Base-by-base conservation (phyloP, 92 coral and sea anemone genomes). In the Porites cylindrica region DNA sequence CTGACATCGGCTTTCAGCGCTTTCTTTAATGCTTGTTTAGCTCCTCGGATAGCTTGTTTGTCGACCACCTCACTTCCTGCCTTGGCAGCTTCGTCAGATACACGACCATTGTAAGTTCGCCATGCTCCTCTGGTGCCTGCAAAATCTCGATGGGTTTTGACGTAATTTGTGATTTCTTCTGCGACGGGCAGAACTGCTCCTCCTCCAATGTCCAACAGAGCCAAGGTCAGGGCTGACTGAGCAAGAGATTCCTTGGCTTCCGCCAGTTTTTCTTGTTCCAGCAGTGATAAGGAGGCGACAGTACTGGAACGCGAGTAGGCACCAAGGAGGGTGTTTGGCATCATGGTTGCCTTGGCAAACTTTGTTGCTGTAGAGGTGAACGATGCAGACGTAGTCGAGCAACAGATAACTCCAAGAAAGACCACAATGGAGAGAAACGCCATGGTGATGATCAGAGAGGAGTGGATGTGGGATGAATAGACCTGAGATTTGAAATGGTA, bases 191-290 rank as follows among this genome's bases (percentile, higher is more conserved):
- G 14, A 11, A 61, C 70, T 17, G 29, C 16, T 18, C 82, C 82
- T 8, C 68, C 82, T 77, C 82, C 82, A 8, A 77, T 7, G 10
- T 77, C 82, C 11, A 77, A 58, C 20, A 77, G 4, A 10, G 11
- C 1, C 14, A 77, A 64, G 1, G 82, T 77, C 53, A 78, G 20
- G 17, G 83, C 72, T 38, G 83, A 32, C 63, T 78, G 83, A 6
- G 72, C 71, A 78, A 78, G 83, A 50, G 72, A 51, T 62, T 78
- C 72, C 23, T 62, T 78, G 26, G 83, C 83, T 78, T 78, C 72
- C 0, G 58, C 82, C 14, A 77, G 53, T 50, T 77, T 77, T 60
- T 77, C 82, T 50, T 77, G 82, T 43, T 78, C 83, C 4, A 78
- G n/a, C 14, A 78, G 20, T 0, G 72, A 29, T 21, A 78, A 17